These are phyloP conservation scores for Gracilinanus agilis DNA, from an alignment of 2,113 vertebrate species.

Conservation along the genomic window DNA sequence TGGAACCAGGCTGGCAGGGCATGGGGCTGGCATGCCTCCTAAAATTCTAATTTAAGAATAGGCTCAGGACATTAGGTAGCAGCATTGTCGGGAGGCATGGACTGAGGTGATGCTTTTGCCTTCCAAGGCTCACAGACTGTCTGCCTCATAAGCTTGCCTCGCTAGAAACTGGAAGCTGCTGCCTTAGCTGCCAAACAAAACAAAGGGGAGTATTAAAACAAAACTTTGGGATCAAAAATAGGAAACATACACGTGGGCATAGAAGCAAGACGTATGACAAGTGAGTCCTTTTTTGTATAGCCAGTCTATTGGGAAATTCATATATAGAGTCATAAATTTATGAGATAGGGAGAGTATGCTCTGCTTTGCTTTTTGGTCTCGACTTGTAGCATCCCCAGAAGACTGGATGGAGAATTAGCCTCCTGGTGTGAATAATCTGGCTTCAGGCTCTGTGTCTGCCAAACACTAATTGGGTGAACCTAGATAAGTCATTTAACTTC, in stretches of 20 bases:
- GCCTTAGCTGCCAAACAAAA: conserved; percentile 80
- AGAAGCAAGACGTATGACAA: conserved; percentile 48
- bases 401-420: not conserved
- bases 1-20: conserved; percentile 73
- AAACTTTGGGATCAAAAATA: conserved; percentile 74
- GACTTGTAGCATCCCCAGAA: not conserved
- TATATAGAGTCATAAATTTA: not conserved
- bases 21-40: conserved; percentile 77
- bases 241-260: not conserved
- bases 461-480: not conserved
- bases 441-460: not conserved
- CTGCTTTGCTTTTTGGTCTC: not conserved
- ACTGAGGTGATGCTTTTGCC: conserved; percentile 69
- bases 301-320: not conserved
- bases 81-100: conserved; percentile 72
- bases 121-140: conserved; percentile 80
- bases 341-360: not conserved
- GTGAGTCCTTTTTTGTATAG: conserved; percentile 14
- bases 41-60: conserved; percentile 81
- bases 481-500: not conserved
- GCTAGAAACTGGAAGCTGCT: conserved; percentile 77
- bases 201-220: conserved; percentile 75
- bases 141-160: conserved; percentile 82
- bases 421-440: not conserved
- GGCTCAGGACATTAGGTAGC: conserved; percentile 74